These are phyloP conservation scores for Pachyseris speciosa DNA, from an alignment of 64 coral and sea anemone species.

Conservation along the genomic window DNA sequence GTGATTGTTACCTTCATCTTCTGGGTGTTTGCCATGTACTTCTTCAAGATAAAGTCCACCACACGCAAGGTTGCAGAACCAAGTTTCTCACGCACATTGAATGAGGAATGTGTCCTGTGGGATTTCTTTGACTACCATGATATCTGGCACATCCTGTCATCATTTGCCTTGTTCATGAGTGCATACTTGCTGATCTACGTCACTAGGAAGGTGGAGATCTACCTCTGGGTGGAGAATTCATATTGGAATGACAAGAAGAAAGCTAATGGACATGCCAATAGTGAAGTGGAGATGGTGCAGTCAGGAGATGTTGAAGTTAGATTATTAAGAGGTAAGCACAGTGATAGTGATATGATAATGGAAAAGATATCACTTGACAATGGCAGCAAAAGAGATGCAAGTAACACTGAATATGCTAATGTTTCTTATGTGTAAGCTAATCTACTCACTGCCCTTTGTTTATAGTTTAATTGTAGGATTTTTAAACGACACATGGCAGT, in stretches of 20 bases:
- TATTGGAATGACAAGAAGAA: neutral
- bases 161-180: conserved; percentile 88
- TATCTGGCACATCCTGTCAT: conserved; percentile 95
- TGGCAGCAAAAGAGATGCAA: neutral
- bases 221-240: conserved; percentile 60
- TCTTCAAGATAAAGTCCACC: conserved; percentile 89
- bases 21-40: conserved; percentile 98
- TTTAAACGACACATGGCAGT: too few relatives aligned
- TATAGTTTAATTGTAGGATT: too few relatives aligned
- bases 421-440: conserved; percentile 20
- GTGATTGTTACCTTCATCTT: conserved; percentile 74
- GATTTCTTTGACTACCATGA: conserved; percentile 96
- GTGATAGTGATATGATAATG: neutral
- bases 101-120: conserved; percentile 80
- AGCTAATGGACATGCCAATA: neutral
- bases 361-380: neutral
- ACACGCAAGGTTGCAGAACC: conserved; percentile 62
- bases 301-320: too few relatives aligned
- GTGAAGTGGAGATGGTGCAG: neutral
- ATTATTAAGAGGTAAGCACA: neutral
- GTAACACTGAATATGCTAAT: conserved; percentile 2
- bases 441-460: neutral
- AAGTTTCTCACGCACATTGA: conserved; percentile 58
- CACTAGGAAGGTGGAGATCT: conserved; percentile 68
- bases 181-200: conserved; percentile 90